Evolutionary conservation across 2,113 vertebrate genomes (phyloP).

Genomic region (Microcebus griseorufus): DNA sequence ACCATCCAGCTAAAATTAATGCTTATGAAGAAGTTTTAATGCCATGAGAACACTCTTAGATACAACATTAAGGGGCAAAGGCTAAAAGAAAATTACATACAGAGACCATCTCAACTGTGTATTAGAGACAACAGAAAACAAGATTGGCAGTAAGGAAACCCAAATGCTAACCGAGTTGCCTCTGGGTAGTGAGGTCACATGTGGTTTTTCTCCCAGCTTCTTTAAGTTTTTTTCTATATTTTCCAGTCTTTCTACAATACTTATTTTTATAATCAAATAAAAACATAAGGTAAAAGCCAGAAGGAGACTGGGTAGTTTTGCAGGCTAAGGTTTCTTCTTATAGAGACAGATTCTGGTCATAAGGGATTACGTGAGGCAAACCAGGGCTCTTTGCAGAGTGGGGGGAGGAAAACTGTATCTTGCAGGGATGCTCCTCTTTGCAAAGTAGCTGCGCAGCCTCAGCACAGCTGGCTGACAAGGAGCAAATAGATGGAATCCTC

Average conservation of each 20-base stretch:
- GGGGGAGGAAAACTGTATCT: neutral
- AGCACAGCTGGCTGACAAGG: neutral
- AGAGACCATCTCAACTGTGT: neutral
- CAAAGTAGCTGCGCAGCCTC: neutral
- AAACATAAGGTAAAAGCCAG: conserved; percentile 32
- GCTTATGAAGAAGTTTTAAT: neutral
- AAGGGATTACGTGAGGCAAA: neutral
- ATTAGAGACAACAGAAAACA: neutral
- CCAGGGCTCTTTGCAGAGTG: neutral
- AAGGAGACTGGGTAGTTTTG: neutral
- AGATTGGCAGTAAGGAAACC: neutral
- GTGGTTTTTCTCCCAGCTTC: neutral
- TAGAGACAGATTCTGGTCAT: conserved; percentile 19
- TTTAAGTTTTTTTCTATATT: neutral
- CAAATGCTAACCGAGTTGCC: neutral
- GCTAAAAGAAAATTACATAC: neutral
- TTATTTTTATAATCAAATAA: conserved; percentile 42
- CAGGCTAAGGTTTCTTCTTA: conserved; percentile 22
- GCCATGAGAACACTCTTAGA: neutral
- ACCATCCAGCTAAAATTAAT: neutral
- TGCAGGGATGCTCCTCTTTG: neutral
- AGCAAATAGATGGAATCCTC: neutral
- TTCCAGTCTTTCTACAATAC: neutral
- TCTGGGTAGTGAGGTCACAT: neutral
- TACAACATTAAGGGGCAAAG: neutral